Evolutionary conservation across 2,888 invertebrate species (phyloP).

Genomic region (Chymomyza caudatula): DNA sequence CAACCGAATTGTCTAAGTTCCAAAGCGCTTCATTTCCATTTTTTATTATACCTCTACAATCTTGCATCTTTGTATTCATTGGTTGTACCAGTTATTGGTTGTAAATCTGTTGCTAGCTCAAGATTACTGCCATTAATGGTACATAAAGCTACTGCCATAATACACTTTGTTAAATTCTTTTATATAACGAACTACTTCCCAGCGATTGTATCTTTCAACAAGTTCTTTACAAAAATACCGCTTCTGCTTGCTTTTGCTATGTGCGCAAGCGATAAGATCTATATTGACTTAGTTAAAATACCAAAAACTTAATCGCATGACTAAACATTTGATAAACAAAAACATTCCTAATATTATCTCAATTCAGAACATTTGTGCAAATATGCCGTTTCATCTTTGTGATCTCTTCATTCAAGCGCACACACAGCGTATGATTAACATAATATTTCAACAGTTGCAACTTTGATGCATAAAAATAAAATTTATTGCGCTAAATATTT

Average conservation of each 20-base stretch:
- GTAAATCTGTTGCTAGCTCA: no score
- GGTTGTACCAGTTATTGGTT: no score
- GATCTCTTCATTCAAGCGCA: not conserved
- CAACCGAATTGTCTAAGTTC: no score
- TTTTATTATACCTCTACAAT: no score
- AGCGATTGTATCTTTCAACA: not conserved
- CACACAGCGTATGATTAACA: slow-evolving; percentile 56
- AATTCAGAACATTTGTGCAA: slow-evolving; percentile 50
- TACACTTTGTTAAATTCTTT: not conserved
- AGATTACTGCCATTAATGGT: no score
- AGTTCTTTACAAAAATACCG: not conserved
- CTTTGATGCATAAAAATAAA: slow-evolving; percentile 9
- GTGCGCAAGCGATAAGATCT: slow-evolving; percentile 18
- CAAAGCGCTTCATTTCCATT: no score
- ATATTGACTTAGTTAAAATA: not conserved
- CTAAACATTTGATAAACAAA: not conserved
- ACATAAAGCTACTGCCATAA: no score
- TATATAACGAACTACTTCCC: not conserved
- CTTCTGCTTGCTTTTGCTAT: slow-evolving; percentile 9
- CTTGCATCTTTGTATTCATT: no score
- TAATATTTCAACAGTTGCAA: not conserved
- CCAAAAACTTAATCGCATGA: not conserved
- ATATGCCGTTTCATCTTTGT: slow-evolving; percentile 13
- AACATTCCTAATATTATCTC: not conserved
- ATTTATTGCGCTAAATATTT: slow-evolving; percentile 22